Evolutionary conservation across 1,140 invertebrate genomes (phyloP), one percentile per base, ranked within the genome.

Genomic region (Bombus soroeensis): DNA sequence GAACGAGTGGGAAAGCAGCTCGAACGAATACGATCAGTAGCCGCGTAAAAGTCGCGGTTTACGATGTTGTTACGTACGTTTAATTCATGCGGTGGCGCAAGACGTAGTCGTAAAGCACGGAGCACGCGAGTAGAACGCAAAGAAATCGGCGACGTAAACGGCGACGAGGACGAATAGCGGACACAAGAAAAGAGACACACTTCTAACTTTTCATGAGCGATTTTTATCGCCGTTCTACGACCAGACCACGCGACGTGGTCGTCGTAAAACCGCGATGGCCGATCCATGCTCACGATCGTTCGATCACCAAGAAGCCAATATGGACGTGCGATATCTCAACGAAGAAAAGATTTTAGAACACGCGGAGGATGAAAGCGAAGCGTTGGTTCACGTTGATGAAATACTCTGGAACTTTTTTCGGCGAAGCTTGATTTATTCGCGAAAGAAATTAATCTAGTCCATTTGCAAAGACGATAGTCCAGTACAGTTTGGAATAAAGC

Each of bases 191-290:
- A 64, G 72, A 59, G 62, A 90, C 79, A 86, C 91, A 89, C 87
- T 91, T 89, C 88, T 90, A 89, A 90, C 89, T 86, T 93, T 94
- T 94, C 89, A 93, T 88, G 91, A 90, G 81, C 87, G 89, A 94
- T 93, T 94, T 94, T 94, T 94, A 94, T 93, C 86, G 81, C 25
- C 62, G 86, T 86, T 68, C 88, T 87, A 85, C 34, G 74, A 70
- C 47, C 59, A 64, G 37, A n/a, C n/a, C 80, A 53, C 47, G 74
- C 62, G 18, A 37, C 57, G 64, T 64, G 25, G 77, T 22, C 66
- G 78, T 91, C 92, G 86, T 93, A 91, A 92, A 92, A 92, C 77
- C 90, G 66, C 87, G 84, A 80, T 43, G 41, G 75, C 62, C 88
- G 34, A 73, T 53, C 68, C 78, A 41, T 80, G 72, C 12, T 68